Evolutionary conservation across 1,140 invertebrate species (phyloP), one percentile per base, ranked within the genome.

Genomic region (Musca domestica): DNA sequence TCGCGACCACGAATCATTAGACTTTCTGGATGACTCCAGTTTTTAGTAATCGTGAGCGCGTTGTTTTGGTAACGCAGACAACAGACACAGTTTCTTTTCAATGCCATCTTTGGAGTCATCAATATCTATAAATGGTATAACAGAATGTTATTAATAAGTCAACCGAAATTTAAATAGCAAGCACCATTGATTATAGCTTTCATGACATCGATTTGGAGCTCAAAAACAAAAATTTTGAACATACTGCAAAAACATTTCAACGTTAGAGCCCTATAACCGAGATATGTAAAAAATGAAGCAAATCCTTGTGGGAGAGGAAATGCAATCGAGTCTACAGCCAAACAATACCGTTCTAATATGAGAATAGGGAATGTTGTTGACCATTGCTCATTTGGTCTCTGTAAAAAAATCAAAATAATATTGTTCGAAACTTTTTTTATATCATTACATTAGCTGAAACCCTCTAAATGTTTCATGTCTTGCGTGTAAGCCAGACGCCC

Each of bases 231-330:
- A 90, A 66, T 91, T 84, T 71, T 91, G 88, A 46, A 93, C 88
- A 76, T 93, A 92, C 78, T 93, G 91, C 46, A 92, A 73, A 77
- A 94, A 94, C 73, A 89, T 89, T 52, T 88, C 84, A 79, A 92
- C 54, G 87, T 85, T 64, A 94, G 76, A 2, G 90, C 88, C 70
- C 89, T 84, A 77, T 93, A 93, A 1, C 91, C 92, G 49, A 95
- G 84, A 78, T 92, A 94, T 10, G 92, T 91, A 75, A 94, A 92
- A 83, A 94, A 95, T 12, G 92, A 93, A 12, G 90, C 89, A 74
- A 94, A 94, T 20, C 93, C 93, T 76, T 92, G 89, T 25, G 92
- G 92, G 67, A 93, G 82, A 1, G 93, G 92, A 82, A 91, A 94
- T 10, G 92, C 92, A 61, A 92, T 85, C n/a, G 85, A 87, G 76